These are phyloP conservation scores for Tortricodes alternella DNA, from an alignment of 2,888 invertebrate species.

Conservation along the genomic window DNA sequence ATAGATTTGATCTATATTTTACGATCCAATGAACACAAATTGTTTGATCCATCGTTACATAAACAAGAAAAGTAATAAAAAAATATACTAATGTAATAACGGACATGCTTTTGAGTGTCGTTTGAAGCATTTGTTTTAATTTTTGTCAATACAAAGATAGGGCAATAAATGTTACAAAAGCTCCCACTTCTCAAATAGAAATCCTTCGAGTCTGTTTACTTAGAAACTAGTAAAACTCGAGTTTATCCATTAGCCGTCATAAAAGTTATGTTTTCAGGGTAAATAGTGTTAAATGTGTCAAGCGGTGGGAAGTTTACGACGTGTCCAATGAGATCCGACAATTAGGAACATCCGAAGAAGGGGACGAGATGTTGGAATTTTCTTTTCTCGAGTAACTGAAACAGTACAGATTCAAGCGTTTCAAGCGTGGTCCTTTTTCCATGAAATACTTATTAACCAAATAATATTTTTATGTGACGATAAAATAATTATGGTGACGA, in stretches of 20 bases:
- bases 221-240: constrained; percentile 25
- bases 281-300: constrained; percentile 57
- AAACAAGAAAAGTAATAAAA: background rate
- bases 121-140: too few species aligned
- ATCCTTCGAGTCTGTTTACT: constrained; percentile 1
- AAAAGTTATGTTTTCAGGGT: constrained; percentile 52
- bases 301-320: constrained; percentile 53
- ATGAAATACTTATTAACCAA: too few species aligned
- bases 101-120: too few species aligned
- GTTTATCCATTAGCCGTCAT: constrained; percentile 30
- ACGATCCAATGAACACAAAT: constrained; percentile 1
- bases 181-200: background rate
- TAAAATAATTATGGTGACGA: too few species aligned
- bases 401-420: too few species aligned
- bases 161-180: background rate
- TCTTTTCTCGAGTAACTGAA: background rate
- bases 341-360: constrained; percentile 55
- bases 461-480: too few species aligned
- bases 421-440: too few species aligned
- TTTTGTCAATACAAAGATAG: background rate
- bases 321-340: constrained; percentile 54
- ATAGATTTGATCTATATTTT: constrained; percentile 17
- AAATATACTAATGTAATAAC: too few species aligned
- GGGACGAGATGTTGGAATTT: constrained; percentile 20
- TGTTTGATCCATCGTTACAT: background rate